These are phyloP conservation scores for Spinus olivaceus DNA, from an alignment of 2,797 vertebrate genomes.

Conservation along the genomic window DNA sequence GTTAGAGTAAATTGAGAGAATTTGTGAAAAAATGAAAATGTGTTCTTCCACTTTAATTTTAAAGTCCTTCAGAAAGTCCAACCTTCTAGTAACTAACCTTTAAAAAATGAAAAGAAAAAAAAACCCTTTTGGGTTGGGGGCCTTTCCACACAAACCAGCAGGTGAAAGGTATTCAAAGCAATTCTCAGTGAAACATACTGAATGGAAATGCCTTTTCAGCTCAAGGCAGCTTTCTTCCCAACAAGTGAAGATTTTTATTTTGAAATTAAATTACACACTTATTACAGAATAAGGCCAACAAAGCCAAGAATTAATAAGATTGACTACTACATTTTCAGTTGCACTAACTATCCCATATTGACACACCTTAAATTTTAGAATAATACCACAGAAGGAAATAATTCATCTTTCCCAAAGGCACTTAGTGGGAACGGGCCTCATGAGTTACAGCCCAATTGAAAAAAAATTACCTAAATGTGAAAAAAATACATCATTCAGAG, in stretches of 20 bases:
- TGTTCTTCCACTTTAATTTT: background rate
- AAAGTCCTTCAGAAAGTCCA: background rate
- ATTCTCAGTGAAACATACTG: background rate
- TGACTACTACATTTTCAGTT: background rate
- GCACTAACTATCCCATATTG: background rate
- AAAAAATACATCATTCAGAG: background rate
- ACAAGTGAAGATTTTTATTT: background rate
- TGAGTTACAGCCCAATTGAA: background rate
- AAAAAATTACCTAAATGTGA: background rate
- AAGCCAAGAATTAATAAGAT: background rate
- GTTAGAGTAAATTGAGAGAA: background rate
- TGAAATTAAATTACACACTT: background rate
- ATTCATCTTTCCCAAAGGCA: background rate
- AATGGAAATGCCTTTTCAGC: background rate
- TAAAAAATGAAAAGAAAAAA: background rate
- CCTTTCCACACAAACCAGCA: background rate
- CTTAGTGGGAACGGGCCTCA: background rate
- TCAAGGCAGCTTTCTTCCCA: background rate
- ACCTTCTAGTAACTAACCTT: background rate
- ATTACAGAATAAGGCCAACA: background rate
- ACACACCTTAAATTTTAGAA: background rate
- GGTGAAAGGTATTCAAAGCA: background rate
- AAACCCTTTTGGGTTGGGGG: accelerated
- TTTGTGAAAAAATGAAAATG: background rate
- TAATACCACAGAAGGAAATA: background rate